Conservation (phyloP, 2,113 vertebrate species). For the Coturnix japonica region DNA sequence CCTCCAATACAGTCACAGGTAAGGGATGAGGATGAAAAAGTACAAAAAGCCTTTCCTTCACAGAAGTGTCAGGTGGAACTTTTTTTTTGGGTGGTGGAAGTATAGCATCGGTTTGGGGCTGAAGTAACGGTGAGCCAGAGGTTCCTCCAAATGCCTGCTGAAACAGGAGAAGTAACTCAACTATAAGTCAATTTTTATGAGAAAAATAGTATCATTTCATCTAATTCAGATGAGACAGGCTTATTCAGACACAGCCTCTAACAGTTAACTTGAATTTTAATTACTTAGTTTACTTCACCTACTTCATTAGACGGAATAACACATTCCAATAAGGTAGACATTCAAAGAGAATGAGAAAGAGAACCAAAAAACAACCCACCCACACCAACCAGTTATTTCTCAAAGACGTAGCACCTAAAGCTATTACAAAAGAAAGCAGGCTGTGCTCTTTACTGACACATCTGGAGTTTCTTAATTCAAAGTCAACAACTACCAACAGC, state of each 20-base stretch:
- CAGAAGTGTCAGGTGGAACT: constrained; percentile 83
- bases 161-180: background rate
- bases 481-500: background rate
- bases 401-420: background rate
- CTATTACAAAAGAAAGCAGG: background rate
- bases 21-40: constrained; percentile 93
- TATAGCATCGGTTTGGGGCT: constrained; percentile 88
- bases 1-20: constrained; percentile 90
- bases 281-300: background rate
- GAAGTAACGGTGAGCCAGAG: constrained; percentile 75
- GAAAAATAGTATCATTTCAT: background rate
- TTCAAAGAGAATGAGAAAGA: background rate
- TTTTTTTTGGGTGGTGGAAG: constrained; percentile 91
- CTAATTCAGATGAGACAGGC: no score
- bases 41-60: constrained; percentile 94
- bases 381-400: background rate
- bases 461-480: background rate
- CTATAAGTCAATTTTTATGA: background rate
- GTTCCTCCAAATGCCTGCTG: constrained; percentile 73
- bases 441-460: background rate
- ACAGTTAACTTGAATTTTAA: background rate
- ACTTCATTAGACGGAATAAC: background rate
- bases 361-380: no score
- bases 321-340: background rate
- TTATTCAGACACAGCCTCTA: background rate